Evolutionary conservation across 2,113 vertebrate species (phyloP).

Genomic region (Calonectris borealis): DNA sequence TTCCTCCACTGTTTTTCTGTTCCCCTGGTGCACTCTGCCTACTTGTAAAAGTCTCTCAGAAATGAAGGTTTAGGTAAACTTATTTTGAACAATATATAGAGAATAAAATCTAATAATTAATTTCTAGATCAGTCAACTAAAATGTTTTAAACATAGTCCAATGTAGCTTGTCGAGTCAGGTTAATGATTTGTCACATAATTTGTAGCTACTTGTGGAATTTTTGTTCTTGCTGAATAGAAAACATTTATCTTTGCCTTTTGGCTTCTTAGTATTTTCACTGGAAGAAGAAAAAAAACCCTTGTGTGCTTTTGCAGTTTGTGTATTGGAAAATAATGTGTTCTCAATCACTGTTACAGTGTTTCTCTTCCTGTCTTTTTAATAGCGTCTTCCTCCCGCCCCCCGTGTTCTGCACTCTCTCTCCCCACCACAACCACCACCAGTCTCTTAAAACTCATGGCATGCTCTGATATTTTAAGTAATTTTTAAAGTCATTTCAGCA

Average conservation of each 20-base stretch:
- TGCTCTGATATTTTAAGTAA: neutral
- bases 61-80: neutral
- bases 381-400: neutral
- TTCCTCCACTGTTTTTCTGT: neutral
- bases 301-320: neutral
- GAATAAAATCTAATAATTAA: neutral
- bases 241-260: neutral
- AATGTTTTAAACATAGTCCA: neutral
- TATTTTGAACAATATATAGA: neutral
- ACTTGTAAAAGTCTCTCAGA: neutral
- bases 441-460: neutral
- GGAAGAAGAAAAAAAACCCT: neutral
- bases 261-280: neutral
- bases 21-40: neutral
- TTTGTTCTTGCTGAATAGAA: neutral
- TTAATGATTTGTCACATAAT: neutral
- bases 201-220: neutral
- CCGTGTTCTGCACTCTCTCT: neutral
- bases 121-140: neutral
- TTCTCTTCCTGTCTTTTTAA: conserved; percentile 27
- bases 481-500: conserved; percentile 3
- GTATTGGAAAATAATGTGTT: conserved; percentile 32
- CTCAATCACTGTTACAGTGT: neutral
- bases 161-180: neutral
- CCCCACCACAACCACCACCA: neutral